phyloP scores from a whole-genome alignment of 2,113 vertebrate genomes.

The Xiphias gladius region DNA sequence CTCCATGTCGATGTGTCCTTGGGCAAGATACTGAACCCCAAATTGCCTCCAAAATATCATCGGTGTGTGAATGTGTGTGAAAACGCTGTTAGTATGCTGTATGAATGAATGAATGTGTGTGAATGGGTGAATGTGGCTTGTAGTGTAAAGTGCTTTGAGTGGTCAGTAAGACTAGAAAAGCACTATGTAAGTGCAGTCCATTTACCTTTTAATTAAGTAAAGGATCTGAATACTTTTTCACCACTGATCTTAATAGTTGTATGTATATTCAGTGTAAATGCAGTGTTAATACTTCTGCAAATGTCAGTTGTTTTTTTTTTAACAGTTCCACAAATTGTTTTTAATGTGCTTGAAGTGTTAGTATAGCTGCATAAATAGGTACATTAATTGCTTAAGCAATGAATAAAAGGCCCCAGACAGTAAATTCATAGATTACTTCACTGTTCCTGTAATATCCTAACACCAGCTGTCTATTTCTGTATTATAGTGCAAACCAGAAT shows the following conservation, averaged over 20 bases:
- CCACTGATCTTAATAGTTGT: neutral
- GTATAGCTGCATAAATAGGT: neutral
- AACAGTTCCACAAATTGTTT: neutral
- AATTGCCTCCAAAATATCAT: too few species aligned
- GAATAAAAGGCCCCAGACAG: neutral
- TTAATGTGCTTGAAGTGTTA: neutral
- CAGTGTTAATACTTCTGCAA: neutral
- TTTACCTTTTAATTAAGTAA: too few species aligned
- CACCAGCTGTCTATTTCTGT: neutral
- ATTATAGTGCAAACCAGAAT: constrained; percentile 96
- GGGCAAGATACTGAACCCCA: too few species aligned
- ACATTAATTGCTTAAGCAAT: neutral
- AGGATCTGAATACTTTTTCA: too few species aligned
- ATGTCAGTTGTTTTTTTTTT: neutral
- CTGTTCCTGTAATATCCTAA: neutral
- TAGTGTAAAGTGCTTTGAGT: too few species aligned
- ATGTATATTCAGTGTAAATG: neutral
- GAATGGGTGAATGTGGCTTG: too few species aligned
- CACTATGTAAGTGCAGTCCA: too few species aligned
- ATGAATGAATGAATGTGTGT: too few species aligned
- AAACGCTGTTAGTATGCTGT: too few species aligned
- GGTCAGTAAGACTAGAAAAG: too few species aligned
- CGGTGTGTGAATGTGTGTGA: too few species aligned
- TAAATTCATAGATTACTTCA: neutral
- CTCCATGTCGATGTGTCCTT: too few species aligned